Base-by-base conservation (phyloP, 2,113 vertebrate species). In the Larimichthys polyactis region DNA sequence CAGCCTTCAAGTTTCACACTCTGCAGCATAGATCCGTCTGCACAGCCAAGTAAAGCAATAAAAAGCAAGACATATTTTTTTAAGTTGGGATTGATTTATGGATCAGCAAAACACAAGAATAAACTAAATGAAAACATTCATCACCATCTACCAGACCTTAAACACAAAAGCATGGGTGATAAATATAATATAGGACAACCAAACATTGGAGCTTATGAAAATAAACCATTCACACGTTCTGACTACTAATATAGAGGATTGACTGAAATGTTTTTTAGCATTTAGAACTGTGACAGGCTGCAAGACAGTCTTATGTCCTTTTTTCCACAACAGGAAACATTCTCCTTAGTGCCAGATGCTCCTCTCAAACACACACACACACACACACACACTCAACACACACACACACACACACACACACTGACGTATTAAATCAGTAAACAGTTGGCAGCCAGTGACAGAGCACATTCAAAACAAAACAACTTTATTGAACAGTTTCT, bases 401-500 rank as follows among this genome's bases (percentile, higher is more conserved):
- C 32, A 32, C 5, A 6, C 32, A 32, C 32, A 32, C 5, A 32
- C 32, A 32, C 32, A 32, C 32, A 32, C 57, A 69, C 54, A 65
- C 64, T 43, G 54, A 66, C 80, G 36, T 60, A 51, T 67, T 79
- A 87, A 86, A 86, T 82, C 82, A 62, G 78, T 68, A 70, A 81
- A 91, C 75, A 55, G 73, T 84, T 87, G 83, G 78, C 83, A 86
- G 81, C 84, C 79, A 87, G 83, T 80, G 86, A 85, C 71, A 5
- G 71, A 76, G 77, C 72, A 71, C 83, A 79, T 88, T 86, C 58
- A 84, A 81, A 85, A 84, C 86, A 90, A 83, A 83, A 63, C 81
- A 87, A 90, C 88, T 90, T 87, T 87, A 92, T 93, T 84, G 86
- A 93, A 80, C 85, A 72, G 64, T 86, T 86, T 83, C 85, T 85